Conservation (phyloP, 2,113 vertebrate species). For the Ceyx margarethae region DNA sequence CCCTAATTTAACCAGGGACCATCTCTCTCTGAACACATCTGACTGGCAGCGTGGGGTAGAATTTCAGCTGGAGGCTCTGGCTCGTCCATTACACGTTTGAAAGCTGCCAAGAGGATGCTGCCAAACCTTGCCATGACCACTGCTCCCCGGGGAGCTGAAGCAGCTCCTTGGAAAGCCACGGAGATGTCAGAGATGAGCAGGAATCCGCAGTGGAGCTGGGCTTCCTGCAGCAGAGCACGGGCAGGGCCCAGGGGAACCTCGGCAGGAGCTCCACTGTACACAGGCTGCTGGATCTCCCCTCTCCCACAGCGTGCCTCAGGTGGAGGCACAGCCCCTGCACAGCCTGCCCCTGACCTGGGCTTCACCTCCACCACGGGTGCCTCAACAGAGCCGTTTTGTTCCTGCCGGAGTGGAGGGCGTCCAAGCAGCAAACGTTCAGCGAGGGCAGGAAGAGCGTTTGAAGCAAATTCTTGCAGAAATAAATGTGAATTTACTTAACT, state of each 20-base stretch:
- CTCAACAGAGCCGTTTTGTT: conserved; percentile 60
- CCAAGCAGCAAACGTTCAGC: conserved; percentile 46
- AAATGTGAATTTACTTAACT: conserved; percentile 74
- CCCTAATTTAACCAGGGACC: background rate
- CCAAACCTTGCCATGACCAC: background rate
- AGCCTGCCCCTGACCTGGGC: conserved; percentile 40
- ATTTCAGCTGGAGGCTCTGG: background rate
- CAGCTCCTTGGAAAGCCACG: background rate
- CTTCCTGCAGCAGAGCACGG: background rate
- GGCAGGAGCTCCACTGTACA: background rate
- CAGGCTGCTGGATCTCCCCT: background rate
- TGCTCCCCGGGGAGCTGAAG: background rate
- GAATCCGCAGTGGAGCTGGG: background rate
- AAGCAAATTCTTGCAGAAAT: conserved; percentile 69
- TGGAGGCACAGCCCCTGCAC: background rate
- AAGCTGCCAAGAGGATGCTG: background rate
- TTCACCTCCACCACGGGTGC: conserved; percentile 40
- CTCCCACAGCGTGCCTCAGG: background rate
- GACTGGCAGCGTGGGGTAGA: background rate
- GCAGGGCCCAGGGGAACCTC: background rate
- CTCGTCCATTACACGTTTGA: background rate
- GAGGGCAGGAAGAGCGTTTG: conserved; percentile 65
- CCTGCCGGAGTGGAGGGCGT: conserved; percentile 29
- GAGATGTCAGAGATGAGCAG: background rate
- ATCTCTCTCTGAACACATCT: background rate